Conservation (phyloP, 1,140 invertebrate genomes). For the Pissodes strobi region DNA sequence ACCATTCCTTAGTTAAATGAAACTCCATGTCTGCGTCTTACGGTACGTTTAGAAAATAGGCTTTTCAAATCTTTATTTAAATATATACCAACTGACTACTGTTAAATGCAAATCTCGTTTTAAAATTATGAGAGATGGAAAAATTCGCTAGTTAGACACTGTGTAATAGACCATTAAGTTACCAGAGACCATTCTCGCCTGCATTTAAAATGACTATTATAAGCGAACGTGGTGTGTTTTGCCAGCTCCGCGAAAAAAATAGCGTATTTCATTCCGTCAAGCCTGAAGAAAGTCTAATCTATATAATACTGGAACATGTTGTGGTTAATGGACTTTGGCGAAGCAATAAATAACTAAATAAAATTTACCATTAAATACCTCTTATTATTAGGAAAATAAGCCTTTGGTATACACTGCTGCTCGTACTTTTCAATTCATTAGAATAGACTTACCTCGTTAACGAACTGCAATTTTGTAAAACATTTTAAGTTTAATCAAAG, state of each 20-base stretch:
- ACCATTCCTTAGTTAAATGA: too few species aligned
- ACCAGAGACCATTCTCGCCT: neutral
- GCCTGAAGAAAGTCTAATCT: constrained; percentile 23
- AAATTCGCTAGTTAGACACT: neutral
- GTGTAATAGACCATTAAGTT: neutral
- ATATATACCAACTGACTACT: too few species aligned
- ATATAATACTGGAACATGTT: constrained; percentile 22
- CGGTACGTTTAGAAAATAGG: too few species aligned
- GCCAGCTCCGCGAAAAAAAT: neutral
- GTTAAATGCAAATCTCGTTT: too few species aligned
- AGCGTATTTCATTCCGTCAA: neutral
- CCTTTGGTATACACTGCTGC: too few species aligned
- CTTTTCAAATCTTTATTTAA: too few species aligned
- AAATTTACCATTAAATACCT: constrained; percentile 17
- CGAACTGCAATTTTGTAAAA: too few species aligned
- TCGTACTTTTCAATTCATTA: too few species aligned
- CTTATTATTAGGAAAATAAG: neutral
- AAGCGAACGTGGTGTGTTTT: constrained; percentile 4
- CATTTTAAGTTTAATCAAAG: too few species aligned
- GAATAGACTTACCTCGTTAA: too few species aligned
- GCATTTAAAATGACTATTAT: constrained; percentile 9
- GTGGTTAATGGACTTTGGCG: constrained; percentile 17
- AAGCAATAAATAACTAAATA: constrained; percentile 9
- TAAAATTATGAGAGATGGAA: neutral
- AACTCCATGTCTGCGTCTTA: too few species aligned